Base-by-base conservation (phyloP, 1,140 invertebrate species). In the Drosophila eugracilis region DNA sequence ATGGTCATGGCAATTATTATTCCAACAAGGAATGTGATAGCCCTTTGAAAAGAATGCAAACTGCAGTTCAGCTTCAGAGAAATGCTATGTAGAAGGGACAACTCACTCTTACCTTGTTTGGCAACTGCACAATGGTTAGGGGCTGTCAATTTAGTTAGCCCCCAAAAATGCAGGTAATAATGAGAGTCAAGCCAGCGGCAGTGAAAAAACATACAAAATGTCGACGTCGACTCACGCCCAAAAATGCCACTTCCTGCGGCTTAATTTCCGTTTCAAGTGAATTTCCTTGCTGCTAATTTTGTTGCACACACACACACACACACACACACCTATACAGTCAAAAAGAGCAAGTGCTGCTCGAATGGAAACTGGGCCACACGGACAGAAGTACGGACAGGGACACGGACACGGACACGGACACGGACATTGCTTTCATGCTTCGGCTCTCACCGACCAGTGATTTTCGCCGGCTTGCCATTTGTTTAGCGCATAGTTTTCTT, bases 231-330 rank as follows among this genome's bases (percentile, higher is more conserved):
- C 53, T 32, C 60, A 67, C 42, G 58, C 48, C 75, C 63, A 52
- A 59, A 84, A 83, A 83, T 77, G 67, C 81, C 73, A 75, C 77
- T 77, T 85, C 63, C 83, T 70, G 81, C 59, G 73, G 79, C 83
- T 86, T 85, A 85, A 85, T 85, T 86, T 85, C 80, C 81, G 81
- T 75, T 86, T 86, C 81, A 74, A 85, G 78, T 86, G 83, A 85
- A 86, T 77, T 85, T 80, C 76, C 74, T 81, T 81, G 81, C 69
- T 60, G 83, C 77, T 86, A 86, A 85, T 88, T 85, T 75, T 45
- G 81, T 77, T 85, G 81, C 71, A 60, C 63, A 69, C 34, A 66
- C 78, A 71, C 10, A 30, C 6, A 30, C 28, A 30, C 71, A 60
- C 63, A 69, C 34, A 66, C 78, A 71, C 10, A 30, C 6, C 9